Conservation (phyloP, 2,113 vertebrate species). For the Larimichthys polyactis region DNA sequence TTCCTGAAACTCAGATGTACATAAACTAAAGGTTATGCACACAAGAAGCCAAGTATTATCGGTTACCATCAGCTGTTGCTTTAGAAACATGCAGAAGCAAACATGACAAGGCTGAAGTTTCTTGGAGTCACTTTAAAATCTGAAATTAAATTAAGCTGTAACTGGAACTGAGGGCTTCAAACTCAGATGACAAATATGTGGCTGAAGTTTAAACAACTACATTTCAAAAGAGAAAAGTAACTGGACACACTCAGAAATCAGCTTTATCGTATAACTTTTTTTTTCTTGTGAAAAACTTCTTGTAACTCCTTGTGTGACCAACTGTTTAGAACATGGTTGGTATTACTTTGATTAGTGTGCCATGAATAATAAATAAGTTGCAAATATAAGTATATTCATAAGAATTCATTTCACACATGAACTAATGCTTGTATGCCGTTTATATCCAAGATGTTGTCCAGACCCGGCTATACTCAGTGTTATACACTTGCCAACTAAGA, state of each 20-base stretch:
- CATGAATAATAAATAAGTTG: background rate
- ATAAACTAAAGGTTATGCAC: no score
- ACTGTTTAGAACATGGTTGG: background rate
- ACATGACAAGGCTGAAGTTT: no score
- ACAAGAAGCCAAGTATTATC: no score
- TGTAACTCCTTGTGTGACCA: background rate
- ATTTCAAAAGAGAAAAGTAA: background rate
- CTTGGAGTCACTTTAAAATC: background rate
- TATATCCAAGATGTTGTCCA: background rate
- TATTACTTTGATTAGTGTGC: background rate
- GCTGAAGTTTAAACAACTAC: no score
- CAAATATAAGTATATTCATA: no score
- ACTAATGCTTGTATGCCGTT: background rate
- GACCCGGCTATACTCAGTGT: background rate
- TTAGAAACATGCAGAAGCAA: no score
- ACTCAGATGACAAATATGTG: no score
- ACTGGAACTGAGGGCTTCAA: background rate
- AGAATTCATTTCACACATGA: background rate
- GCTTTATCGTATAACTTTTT: background rate
- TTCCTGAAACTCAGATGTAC: background rate
- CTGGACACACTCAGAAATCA: background rate
- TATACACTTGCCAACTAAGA: background rate
- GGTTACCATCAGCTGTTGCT: no score
- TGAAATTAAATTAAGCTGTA: background rate
- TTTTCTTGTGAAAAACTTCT: background rate